Percentiles rank a stretch among this genome's conserved stretches.
These are phyloP conservation scores for Notolabrus celidotus DNA, from an alignment of 2,797 vertebrate species.

Conservation along the genomic window DNA sequence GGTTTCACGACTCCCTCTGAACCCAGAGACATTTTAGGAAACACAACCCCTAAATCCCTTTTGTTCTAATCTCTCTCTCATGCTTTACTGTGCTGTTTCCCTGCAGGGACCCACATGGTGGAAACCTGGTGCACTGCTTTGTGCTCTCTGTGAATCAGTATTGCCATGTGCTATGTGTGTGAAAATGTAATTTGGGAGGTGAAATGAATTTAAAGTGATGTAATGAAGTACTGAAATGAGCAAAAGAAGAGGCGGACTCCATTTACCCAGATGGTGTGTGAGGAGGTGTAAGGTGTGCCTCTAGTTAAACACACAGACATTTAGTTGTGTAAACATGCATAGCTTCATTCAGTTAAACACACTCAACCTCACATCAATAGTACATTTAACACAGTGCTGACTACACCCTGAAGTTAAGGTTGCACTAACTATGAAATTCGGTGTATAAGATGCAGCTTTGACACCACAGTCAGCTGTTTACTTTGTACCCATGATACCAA, in stretches of 20 bases:
- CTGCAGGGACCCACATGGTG: conserved; percentile 53
- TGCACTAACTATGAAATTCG: too few relatives aligned
- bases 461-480: too few relatives aligned
- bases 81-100: conserved; percentile 61
- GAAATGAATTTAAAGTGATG: conserved; percentile 25
- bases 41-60: conserved; percentile 39
- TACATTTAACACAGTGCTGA: too few relatives aligned
- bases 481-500: too few relatives aligned
- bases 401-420: too few relatives aligned
- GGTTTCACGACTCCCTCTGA: conserved; percentile 4
- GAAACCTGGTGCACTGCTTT: conserved; percentile 58
- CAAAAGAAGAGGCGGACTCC: neutral
- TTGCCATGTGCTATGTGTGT: conserved; percentile 59
- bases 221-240: conserved; percentile 3
- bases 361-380: too few relatives aligned
- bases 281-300: conserved; percentile 7
- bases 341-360: too few relatives aligned
- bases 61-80: conserved; percentile 46
- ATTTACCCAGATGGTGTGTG: conserved; percentile 9
- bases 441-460: too few relatives aligned
- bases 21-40: conserved; percentile 59
- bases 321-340: too few relatives aligned
- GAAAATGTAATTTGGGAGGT: conserved; percentile 48
- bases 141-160: conserved; percentile 67
- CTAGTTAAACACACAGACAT: too few relatives aligned